These are phyloP conservation scores for Egretta garzetta DNA, from an alignment of 2,113 vertebrate genomes.

Conservation along the genomic window DNA sequence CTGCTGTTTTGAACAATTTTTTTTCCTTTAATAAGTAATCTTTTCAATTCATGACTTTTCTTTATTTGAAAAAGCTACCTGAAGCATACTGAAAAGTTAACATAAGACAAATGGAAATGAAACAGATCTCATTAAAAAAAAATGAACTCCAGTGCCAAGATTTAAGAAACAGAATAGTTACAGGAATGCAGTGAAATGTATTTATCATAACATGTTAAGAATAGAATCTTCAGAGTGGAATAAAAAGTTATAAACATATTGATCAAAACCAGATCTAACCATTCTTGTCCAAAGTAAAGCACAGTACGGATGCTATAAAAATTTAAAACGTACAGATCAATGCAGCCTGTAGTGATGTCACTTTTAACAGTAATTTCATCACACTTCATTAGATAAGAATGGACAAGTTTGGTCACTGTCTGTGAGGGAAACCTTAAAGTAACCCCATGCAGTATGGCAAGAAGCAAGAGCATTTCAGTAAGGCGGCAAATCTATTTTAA, in stretches of 20 bases:
- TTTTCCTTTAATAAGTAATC: constrained; percentile 8
- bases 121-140: background rate
- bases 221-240: background rate
- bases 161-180: background rate
- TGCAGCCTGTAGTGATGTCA: background rate
- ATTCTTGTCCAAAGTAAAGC: background rate
- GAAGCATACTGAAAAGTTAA: background rate
- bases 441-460: background rate
- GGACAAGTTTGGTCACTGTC: background rate
- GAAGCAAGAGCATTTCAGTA: background rate
- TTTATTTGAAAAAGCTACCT: background rate
- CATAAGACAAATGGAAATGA: background rate
- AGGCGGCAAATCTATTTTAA: background rate
- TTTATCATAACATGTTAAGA: constrained; percentile 12
- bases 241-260: background rate
- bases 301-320: background rate
- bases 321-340: background rate
- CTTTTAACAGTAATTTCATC: background rate
- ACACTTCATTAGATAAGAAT: background rate
- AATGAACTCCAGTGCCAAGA: background rate
- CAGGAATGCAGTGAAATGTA: background rate
- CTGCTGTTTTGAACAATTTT: constrained; percentile 52
- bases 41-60: background rate
- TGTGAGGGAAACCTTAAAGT: background rate
- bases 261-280: constrained; percentile 16